Evolutionary conservation across 2,888 invertebrate species (phyloP).

Genomic region (Caprella mutica): DNA sequence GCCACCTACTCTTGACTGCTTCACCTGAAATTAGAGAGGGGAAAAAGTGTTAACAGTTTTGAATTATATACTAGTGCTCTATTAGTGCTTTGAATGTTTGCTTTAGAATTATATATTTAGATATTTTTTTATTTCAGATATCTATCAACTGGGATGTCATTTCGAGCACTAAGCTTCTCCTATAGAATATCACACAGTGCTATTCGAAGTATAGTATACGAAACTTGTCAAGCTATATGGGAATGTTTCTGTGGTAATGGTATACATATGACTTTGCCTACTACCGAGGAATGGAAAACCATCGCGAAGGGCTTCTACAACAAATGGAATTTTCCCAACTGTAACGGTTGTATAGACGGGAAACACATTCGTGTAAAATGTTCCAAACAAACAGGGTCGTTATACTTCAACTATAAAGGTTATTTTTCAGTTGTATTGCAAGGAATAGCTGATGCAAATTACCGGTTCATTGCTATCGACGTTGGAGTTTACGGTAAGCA

Average conservation of each 20-base stretch:
- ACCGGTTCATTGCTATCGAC: neutral
- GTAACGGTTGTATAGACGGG: conserved; percentile 6
- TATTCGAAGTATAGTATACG: conserved; percentile 9
- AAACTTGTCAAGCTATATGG: conserved; percentile 9
- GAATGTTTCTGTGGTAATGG: conserved; percentile 8
- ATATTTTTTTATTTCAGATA: conserved; percentile 9
- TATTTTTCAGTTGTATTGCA: conserved; percentile 5
- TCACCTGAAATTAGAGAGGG: conserved; percentile 11
- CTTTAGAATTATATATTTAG: neutral
- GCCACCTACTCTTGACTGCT: conserved; percentile 3
- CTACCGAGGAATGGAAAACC: conserved; percentile 1
- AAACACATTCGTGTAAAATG: conserved; percentile 8
- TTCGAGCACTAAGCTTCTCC: conserved; percentile 12
- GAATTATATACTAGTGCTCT: conserved; percentile 1
- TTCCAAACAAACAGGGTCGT: conserved; percentile 2
- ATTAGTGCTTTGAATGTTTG: conserved; percentile 5
- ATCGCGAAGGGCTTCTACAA: conserved; percentile 7
- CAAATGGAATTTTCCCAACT: conserved; percentile 7
- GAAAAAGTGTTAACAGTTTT: neutral
- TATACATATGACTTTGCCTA: conserved; percentile 8
- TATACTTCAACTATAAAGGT: conserved; percentile 7
- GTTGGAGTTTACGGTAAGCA: conserved; percentile 10
- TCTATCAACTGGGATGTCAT: conserved; percentile 12
- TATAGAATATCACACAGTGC: conserved; percentile 7
- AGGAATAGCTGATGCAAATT: conserved; percentile 6